These are phyloP conservation scores for Erythrolamprus reginae DNA, from an alignment of 2,113 vertebrate genomes.

Conservation along the genomic window DNA sequence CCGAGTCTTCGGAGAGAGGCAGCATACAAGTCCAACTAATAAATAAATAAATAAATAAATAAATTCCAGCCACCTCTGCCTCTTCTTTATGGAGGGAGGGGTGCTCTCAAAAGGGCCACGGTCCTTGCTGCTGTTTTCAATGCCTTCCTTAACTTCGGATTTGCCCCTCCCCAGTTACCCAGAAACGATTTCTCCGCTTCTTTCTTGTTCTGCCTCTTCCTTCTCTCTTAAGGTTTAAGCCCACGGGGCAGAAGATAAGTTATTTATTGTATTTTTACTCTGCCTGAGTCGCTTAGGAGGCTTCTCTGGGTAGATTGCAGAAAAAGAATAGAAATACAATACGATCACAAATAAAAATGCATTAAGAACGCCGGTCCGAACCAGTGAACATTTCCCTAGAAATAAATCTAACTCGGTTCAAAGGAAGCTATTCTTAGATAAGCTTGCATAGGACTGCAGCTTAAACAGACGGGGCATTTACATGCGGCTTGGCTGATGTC, in stretches of 20 bases:
- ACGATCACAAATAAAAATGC: background rate
- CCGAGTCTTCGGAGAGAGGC: too few species aligned
- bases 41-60: too few species aligned
- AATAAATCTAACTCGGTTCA: background rate
- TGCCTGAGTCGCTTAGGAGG: background rate
- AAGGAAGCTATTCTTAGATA: background rate
- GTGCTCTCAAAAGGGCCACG: conserved; percentile 61
- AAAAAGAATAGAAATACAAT: background rate
- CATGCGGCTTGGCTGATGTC: background rate
- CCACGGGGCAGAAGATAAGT: background rate
- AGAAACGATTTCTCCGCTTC: background rate
- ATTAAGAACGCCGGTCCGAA: background rate
- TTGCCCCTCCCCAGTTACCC: background rate
- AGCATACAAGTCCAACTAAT: too few species aligned
- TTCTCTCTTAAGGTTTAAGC: background rate
- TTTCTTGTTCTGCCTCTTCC: background rate
- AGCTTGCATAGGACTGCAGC: background rate
- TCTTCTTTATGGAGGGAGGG: conserved; percentile 65
- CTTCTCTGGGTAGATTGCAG: background rate
- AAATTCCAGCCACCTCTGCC: conserved; percentile 66
- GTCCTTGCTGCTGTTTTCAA: conserved; percentile 67
- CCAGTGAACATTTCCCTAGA: background rate
- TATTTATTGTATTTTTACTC: background rate
- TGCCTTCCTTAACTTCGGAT: conserved; percentile 5
- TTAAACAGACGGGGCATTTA: background rate